Evolutionary conservation across 2,797 vertebrate genomes (phyloP).

Genomic region (Bryconaethiops microstoma): DNA sequence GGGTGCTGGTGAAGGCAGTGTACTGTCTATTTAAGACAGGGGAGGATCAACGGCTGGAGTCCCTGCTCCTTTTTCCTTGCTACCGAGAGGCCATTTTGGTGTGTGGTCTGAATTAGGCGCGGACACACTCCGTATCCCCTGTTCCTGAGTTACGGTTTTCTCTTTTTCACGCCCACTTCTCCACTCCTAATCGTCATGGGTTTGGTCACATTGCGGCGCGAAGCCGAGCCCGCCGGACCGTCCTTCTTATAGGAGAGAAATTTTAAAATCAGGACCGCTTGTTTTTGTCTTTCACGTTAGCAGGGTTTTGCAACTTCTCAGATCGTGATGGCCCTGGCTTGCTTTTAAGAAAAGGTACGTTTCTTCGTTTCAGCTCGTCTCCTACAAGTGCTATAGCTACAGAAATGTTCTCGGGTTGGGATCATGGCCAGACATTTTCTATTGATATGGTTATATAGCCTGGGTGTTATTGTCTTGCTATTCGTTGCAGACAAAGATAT

Average conservation of each 20-base stretch:
- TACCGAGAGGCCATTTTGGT: constrained; percentile 36
- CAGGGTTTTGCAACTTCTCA: background rate
- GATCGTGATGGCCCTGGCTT: background rate
- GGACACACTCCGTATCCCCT: background rate
- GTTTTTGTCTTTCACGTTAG: background rate
- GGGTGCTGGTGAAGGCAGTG: background rate
- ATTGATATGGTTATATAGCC: background rate
- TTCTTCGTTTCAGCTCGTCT: background rate
- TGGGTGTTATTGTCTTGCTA: background rate
- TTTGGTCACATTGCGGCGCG: background rate
- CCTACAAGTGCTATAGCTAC: too few species aligned
- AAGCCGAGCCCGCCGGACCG: background rate
- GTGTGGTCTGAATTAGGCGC: background rate
- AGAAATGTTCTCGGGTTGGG: background rate
- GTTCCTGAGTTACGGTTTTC: background rate
- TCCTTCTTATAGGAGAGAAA: background rate
- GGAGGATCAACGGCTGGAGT: constrained; percentile 13
- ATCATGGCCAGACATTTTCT: background rate
- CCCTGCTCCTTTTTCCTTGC: background rate
- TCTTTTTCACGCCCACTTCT: constrained; percentile 25
- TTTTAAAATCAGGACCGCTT: background rate
- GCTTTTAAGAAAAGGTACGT: constrained; percentile 10
- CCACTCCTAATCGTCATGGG: constrained; percentile 25
- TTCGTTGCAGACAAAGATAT: background rate
- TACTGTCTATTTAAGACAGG: constrained; percentile 34